Evolutionary conservation across 2,888 invertebrate genomes (phyloP), one percentile per base, ranked within the genome.

Genomic region (Campopleginae sp.): DNA sequence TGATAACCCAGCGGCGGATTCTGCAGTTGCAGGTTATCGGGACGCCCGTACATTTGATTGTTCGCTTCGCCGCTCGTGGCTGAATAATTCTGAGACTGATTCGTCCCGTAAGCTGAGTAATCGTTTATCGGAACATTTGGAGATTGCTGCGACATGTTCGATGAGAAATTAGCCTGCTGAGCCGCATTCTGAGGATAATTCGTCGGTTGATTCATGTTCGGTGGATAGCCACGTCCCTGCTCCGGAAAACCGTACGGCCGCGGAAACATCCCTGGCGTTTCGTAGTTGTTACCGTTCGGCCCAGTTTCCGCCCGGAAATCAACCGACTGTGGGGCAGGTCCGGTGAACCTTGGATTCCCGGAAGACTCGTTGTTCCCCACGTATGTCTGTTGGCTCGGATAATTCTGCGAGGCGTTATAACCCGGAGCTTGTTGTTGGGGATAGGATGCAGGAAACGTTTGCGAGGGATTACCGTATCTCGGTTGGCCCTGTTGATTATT

Each of bases 241-340:
- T 93, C 93, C 80, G 91, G 91, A 82, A 93, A 93, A 6, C 91
- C 85, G 80, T 93, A 93, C 14, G 87, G 89, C 14, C 91, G 88
- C 2, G 91, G 88, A 82, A 91, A 93, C 70, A 90, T 90, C 1
- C 89, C 90, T 7, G 91, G 71, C n/a, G 90, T 87, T n/a, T 92
- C 92, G 61, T 92, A 92, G 87, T 89, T 92, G 87, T 89, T 92
- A 10, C 86, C 90, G 4, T 88, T 84, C 75, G 91, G 90, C 76
- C 78, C 89, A 19, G 91, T 91, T 72, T 93, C 92, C 0, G 89
- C 51, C 17, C 91, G 89, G 74, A 91, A 92, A 63, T 91, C 91
- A 1, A 90, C 74, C 72, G 85, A 63, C 10, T 88, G 42, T 5
- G 91, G 58, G 48, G 65, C 54, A 33, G 89, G 78, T 33, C 88